Base-by-base conservation (phyloP, 2,113 vertebrate genomes). In the Coptodon bakossiorum region DNA sequence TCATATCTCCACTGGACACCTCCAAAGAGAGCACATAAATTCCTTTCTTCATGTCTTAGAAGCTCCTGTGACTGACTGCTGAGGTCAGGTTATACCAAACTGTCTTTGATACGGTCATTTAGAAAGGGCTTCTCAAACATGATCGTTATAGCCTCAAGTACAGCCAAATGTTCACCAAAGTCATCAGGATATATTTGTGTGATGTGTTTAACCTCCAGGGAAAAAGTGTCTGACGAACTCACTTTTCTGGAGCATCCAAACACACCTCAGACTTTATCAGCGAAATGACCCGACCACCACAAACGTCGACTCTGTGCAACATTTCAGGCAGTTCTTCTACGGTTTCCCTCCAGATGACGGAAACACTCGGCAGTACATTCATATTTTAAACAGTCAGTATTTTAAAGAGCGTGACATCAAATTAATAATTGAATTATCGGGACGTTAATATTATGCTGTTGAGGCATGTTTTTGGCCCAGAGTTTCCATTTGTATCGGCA, bases 91-190 rank as follows among this genome's bases (percentile, higher is more conserved):
- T 78, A 50, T 11, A 78, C 22, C 14, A 0, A 19, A 17, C 38
- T 2, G 14, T 17, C 40, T 76, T 17, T 19, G 22, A 22, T 0
- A 17, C 0, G 40, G 14, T 0, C 9, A 73, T 6, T 45, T 16
- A 45, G 3, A 27, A 45, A 27, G 22, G 14, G 5, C 13, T 45
- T 11, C 40, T 45, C 40, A 11, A 48, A 48, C 68, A 48, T 2
- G 40, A 48, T 22, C 4, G 9, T 48, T 7, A 76, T 1, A 76
- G 68, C 24, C 68, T 29, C 7, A 10, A 11, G n/a, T 0, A 16
- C 12, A 45, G 40, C 1, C 38, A 14, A 40, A 45, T 2, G 14
- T 0, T 76, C 68, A 27, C 40, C 43, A 19, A 76, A 48, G 13
- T 45, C 5, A 34, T 12, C 17, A 3, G 31, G 61, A 38, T 66